phyloP scores from a whole-genome alignment of 2,113 vertebrate species.

The Coturnix japonica region DNA sequence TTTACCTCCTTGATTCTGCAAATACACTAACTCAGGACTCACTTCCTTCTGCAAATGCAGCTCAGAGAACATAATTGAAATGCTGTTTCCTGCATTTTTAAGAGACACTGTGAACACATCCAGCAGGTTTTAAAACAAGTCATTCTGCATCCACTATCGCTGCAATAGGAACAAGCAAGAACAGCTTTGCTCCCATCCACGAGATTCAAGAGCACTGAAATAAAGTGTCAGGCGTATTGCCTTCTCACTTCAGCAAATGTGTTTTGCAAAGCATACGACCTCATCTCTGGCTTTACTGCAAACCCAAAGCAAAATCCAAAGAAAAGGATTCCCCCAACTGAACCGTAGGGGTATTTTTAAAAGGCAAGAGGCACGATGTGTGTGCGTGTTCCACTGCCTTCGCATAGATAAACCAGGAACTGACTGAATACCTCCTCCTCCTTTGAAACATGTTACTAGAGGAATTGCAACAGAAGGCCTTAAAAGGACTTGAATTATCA shows the following conservation, averaged over 20 bases:
- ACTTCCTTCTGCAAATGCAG: background rate
- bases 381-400: background rate
- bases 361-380: background rate
- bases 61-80: background rate
- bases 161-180: background rate
- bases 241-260: background rate
- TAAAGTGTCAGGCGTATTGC: background rate
- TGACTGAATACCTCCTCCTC: constrained; percentile 31
- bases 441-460: constrained; percentile 24
- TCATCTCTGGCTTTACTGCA: background rate
- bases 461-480: constrained; percentile 23
- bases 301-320: constrained; percentile 8
- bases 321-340: background rate
- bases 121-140: background rate
- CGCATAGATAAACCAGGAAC: background rate
- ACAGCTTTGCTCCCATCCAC: background rate
- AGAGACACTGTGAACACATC: background rate
- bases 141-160: background rate
- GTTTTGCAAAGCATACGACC: background rate
- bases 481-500: background rate
- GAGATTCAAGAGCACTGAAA: background rate
- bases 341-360: constrained; percentile 1
- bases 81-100: background rate
- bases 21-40: background rate
- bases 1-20: background rate